A percentile compares a stretch with the other conserved stretches of the same genome.
phyloP scores from a whole-genome alignment of 2,113 vertebrate genomes.

The Arothron firmamentum region DNA sequence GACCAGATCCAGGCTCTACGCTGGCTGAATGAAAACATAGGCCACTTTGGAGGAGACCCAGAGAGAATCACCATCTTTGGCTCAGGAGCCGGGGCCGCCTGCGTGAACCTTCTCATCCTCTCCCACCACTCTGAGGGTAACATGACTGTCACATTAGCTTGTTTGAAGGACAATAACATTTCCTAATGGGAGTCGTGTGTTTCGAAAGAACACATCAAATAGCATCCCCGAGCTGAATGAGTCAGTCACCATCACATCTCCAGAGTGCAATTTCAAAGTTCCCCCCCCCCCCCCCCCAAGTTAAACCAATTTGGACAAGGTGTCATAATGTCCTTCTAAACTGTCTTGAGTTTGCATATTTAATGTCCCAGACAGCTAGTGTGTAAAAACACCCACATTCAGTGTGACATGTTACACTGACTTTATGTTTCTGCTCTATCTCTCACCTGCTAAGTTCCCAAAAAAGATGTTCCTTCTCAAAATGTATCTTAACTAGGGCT shows the following conservation, averaged over 20 bases:
- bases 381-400: too few species aligned
- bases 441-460: too few species aligned
- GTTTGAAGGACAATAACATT: conserved; percentile 5
- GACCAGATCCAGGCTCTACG: conserved; percentile 98
- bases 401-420: too few species aligned
- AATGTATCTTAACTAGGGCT: background rate
- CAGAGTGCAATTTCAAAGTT: too few species aligned
- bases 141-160: conserved; percentile 23
- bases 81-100: conserved; percentile 95
- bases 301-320: too few species aligned
- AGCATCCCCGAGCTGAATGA: background rate
- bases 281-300: too few species aligned
- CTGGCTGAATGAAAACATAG: conserved; percentile 99
- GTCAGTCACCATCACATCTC: background rate
- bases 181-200: background rate
- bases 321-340: too few species aligned
- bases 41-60: conserved; percentile 96
- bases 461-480: too few species aligned
- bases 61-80: conserved; percentile 99
- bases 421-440: too few species aligned
- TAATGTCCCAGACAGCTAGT: too few species aligned
- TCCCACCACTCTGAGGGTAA: conserved; percentile 99
- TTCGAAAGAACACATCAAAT: conserved; percentile 5
- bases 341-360: too few species aligned
- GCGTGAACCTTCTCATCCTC: conserved; percentile 98